Base-by-base conservation (phyloP, 2,113 vertebrate species). In the Pomatorhinus ruficollis region DNA sequence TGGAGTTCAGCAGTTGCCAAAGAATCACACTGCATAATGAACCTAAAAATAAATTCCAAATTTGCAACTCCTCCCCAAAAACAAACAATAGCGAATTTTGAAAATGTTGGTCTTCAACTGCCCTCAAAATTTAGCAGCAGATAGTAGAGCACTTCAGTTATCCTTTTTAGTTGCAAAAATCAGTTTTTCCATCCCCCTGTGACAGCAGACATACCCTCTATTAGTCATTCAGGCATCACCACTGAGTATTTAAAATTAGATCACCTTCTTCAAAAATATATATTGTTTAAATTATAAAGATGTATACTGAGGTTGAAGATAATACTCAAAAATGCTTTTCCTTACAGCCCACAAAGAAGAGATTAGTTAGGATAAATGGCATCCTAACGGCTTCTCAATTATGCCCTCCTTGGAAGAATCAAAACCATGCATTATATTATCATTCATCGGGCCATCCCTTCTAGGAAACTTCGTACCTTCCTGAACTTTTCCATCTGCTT, bases 401-500 rank as follows among this genome's bases (percentile, higher is more conserved):
- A 83, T 27, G 31, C 64, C 50, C 95, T 95, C 54, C 66, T 92
- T 17, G 30, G 53, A 96, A 91, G 64, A 93, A 94, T 53, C 87
- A 88, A 93, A 94, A 71, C 63, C 89, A 97, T 10, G 52, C 52
- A 85, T 92, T 79, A 83, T 79, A 83, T 33, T 85, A 76, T 50
- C 75, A 95, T 81, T 84, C 33, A 91, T 59, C 52, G 96, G 75
- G 74, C 71, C 83, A 50, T 24, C 21, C 77, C 30, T 65, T 83
- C 71, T 9, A 89, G 54, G 45, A 95, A 96, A 91, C 25, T 21
- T 59, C 98, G 37, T 97, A 99, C 99, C 99, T 99, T 99, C 76
- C 99, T 98, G 95, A 99, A 99, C 92, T 99, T 99, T 96, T 99
- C 99, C 99, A 99, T 99, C 97, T 99, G 99, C 81, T 99, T 99